These are phyloP conservation scores for Leptinotarsa lineolata DNA, from an alignment of 1,140 invertebrate genomes.

Conservation along the genomic window DNA sequence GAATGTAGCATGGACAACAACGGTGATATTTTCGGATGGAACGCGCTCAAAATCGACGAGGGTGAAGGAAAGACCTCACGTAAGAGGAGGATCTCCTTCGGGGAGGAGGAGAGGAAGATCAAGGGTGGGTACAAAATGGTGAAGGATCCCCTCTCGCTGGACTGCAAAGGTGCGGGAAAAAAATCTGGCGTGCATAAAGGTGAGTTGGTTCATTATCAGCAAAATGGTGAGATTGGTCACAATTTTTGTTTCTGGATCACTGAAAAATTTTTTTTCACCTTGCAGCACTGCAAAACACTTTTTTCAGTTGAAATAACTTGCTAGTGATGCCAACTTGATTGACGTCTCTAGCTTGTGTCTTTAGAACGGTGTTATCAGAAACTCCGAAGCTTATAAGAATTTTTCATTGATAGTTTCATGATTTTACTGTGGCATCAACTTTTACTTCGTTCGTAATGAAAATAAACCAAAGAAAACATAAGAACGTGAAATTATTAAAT, in stretches of 20 bases:
- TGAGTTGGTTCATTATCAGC: slow-evolving; percentile 6
- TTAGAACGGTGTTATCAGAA: too few species aligned
- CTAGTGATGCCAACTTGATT: too few species aligned
- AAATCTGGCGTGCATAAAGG: slow-evolving; percentile 36
- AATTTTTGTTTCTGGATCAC: not conserved
- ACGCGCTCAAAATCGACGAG: slow-evolving; percentile 48
- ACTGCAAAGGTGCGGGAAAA: slow-evolving; percentile 37
- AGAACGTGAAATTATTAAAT: too few species aligned
- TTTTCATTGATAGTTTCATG: too few species aligned
- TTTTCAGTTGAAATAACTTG: too few species aligned
- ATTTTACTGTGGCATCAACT: too few species aligned
- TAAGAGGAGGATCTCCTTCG: slow-evolving; percentile 43
- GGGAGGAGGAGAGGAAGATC: slow-evolving; percentile 32
- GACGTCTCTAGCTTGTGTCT: too few species aligned
- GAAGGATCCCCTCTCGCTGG: slow-evolving; percentile 41
- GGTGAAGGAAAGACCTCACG: slow-evolving; percentile 26
- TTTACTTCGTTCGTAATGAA: too few species aligned
- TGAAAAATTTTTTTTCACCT: too few species aligned
- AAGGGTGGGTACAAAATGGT: slow-evolving; percentile 40
- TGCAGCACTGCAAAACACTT: too few species aligned
- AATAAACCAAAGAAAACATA: too few species aligned
- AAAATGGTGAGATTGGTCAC: not conserved
- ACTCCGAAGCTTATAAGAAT: too few species aligned
- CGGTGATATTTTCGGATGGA: slow-evolving; percentile 54
- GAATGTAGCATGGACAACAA: slow-evolving; percentile 50